A percentile compares a stretch with the other conserved stretches of the same genome.
phyloP scores from a whole-genome alignment of 2,113 vertebrate genomes.

The Mustelus asterias region DNA sequence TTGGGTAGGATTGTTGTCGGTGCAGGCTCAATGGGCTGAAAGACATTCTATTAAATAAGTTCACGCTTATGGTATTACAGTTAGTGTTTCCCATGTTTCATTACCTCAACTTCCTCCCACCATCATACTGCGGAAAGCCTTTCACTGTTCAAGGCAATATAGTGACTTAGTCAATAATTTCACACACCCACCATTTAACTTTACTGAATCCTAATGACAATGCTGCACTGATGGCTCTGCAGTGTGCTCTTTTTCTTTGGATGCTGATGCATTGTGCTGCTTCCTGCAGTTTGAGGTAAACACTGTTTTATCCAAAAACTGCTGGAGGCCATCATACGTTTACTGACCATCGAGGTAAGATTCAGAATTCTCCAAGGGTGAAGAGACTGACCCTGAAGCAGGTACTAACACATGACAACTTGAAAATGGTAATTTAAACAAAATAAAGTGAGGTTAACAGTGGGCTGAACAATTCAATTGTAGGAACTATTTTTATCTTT shows the following conservation, averaged over 20 bases:
- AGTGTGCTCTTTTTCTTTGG: not conserved
- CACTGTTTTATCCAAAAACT: not conserved
- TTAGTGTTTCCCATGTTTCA: not conserved
- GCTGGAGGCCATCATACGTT: not conserved
- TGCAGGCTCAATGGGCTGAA: too few species aligned
- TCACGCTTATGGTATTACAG: not conserved
- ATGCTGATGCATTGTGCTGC: not conserved
- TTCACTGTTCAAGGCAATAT: not conserved
- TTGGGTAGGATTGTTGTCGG: too few species aligned
- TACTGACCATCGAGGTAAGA: not conserved
- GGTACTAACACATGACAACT: not conserved
- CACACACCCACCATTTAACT: not conserved
- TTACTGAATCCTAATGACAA: not conserved
- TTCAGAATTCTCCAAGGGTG: not conserved
- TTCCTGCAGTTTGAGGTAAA: not conserved
- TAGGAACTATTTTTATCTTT: not conserved
- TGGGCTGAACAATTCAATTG: not conserved
- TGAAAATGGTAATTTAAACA: not conserved
- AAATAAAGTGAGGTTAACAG: not conserved
- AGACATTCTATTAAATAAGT: not conserved
- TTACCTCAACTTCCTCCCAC: not conserved
- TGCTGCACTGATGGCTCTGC: not conserved
- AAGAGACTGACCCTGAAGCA: not conserved
- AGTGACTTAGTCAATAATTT: not conserved
- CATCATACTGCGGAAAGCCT: not conserved